These are phyloP conservation scores for Chouioia cunea DNA, from an alignment of 2,888 invertebrate genomes.

Conservation along the genomic window DNA sequence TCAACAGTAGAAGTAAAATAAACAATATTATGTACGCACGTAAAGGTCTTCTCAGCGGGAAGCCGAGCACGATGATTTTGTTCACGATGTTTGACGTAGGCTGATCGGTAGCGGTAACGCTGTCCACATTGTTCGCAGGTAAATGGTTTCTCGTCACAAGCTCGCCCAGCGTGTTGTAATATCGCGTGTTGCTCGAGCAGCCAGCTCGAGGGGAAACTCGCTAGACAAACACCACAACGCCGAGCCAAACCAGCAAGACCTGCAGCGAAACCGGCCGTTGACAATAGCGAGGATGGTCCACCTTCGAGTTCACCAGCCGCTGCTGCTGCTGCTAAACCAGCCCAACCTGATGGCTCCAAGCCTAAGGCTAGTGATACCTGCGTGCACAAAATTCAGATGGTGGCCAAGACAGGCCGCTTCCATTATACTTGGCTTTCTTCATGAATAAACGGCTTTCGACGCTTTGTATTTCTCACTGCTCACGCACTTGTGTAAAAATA, in stretches of 20 bases:
- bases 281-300: slow-evolving; percentile 59
- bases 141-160: slow-evolving; percentile 87
- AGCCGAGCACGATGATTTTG: slow-evolving; percentile 89
- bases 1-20: too few species aligned
- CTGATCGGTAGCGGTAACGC: slow-evolving; percentile 89
- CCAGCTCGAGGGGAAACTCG: slow-evolving; percentile 90
- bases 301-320: slow-evolving; percentile 69
- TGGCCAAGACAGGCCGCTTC: too few species aligned
- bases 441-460: too few species aligned
- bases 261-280: slow-evolving; percentile 59
- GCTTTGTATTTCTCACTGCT: too few species aligned
- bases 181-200: slow-evolving; percentile 87
- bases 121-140: slow-evolving; percentile 93
- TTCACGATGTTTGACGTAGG: slow-evolving; percentile 86
- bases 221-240: slow-evolving; percentile 86
- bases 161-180: slow-evolving; percentile 81
- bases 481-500: too few species aligned
- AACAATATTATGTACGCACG: slow-evolving; percentile 72
- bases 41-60: slow-evolving; percentile 90
- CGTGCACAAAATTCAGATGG: slow-evolving; percentile 43
- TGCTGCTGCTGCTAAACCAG: slow-evolving; percentile 65
- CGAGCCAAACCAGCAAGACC: slow-evolving; percentile 67
- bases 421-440: too few species aligned
- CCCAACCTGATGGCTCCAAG: slow-evolving; percentile 69
- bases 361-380: slow-evolving; percentile 66